Percentiles rank a stretch among this genome's conserved stretches.
Conservation (phyloP, 2,113 vertebrate species). For the Lophotis ruficrista region DNA sequence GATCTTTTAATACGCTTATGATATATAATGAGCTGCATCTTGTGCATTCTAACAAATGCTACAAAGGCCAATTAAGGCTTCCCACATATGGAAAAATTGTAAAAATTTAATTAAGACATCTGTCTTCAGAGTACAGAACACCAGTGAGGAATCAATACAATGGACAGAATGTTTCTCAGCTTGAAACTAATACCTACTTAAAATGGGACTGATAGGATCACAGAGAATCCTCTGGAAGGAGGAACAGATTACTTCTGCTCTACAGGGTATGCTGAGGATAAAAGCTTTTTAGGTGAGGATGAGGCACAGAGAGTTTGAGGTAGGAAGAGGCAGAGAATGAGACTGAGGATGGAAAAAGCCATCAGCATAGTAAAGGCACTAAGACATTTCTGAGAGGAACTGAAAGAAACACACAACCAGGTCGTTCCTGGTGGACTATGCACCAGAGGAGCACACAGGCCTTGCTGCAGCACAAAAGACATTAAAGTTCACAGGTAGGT, state of each 20-base stretch:
- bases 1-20: not conserved
- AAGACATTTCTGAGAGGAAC: not conserved
- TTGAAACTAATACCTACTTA: not conserved
- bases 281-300: not conserved
- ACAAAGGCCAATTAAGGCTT: not conserved
- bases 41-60: not conserved
- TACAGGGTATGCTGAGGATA: not conserved
- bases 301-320: not conserved
- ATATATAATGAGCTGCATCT: not conserved
- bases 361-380: not conserved
- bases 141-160: not conserved
- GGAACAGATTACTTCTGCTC: not conserved
- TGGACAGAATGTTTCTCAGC: not conserved
- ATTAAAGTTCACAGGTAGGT: not conserved
- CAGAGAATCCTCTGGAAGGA: not conserved
- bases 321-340: not conserved
- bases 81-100: not conserved
- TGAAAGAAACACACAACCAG: not conserved
- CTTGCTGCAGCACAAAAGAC: not conserved
- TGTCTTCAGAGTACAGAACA: not conserved
- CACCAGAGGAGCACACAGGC: not conserved
- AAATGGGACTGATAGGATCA: not conserved
- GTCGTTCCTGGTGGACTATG: not conserved
- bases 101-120: not conserved
- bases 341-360: not conserved